Base-by-base conservation (phyloP, 1,140 invertebrate species). In the Dinothrombium tinctorium region DNA sequence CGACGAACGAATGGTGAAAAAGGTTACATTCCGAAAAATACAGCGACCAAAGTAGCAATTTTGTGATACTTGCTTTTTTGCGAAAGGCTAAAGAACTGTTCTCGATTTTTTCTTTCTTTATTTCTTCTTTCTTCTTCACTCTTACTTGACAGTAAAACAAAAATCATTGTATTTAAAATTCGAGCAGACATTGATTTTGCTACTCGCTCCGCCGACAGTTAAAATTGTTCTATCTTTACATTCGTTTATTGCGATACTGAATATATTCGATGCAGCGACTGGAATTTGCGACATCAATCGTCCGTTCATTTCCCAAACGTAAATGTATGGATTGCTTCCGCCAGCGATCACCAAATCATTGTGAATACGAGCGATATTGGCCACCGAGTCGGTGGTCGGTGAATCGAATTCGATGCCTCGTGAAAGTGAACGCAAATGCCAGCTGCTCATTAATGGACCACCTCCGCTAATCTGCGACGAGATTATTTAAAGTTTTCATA, bases 111-210 rank as follows among this genome's bases (percentile, higher is more conserved):
- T n/a, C n/a, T n/a, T n/a, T n/a, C n/a, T n/a, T n/a, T n/a, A n/a
- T n/a, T n/a, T n/a, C n/a, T n/a, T n/a, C n/a, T n/a, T n/a, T n/a
- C n/a, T n/a, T n/a, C n/a, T n/a, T n/a, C n/a, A n/a, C n/a, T n/a
- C n/a, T n/a, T n/a, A n/a, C n/a, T n/a, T n/a, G n/a, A n/a, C n/a
- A n/a, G n/a, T n/a, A n/a, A 38, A 21, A 21, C 12, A 12, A 36
- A 36, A 36, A 21, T 36, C 33, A 2, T 36, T 36, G 33, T 36
- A 36, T 17, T 36, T 36, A 17, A 36, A 36, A 36, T 36, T 36
- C 5, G 33, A 22, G 19, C 33, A 38, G 9, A 24, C 20, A 25
- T 38, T 14, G 20, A 25, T 38, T 4, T 26, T 25, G 14, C 17
- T 15, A 15, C 22, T 25, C 3, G 22, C 6, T 25, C 37, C 37